A percentile compares a stretch with the other conserved stretches of the same genome.
These are phyloP conservation scores for Tachycineta bicolor DNA, from an alignment of 2,113 vertebrate genomes.

Conservation along the genomic window DNA sequence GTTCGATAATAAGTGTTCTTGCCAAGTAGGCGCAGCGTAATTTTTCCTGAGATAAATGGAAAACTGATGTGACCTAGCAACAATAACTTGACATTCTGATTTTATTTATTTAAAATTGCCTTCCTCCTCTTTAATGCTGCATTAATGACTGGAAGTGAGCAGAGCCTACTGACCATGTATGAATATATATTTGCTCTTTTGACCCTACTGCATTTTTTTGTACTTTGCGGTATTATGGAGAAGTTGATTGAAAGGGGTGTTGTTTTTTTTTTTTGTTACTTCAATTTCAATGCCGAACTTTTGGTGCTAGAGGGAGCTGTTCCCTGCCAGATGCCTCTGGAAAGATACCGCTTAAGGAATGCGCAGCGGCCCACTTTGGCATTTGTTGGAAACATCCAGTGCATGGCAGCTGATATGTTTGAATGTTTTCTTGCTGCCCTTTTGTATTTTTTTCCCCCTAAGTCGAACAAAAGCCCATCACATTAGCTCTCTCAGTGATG, in stretches of 20 bases:
- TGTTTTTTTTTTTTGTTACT: not conserved
- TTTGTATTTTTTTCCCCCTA: not conserved
- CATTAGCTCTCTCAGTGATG: not conserved
- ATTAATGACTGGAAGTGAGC: not conserved
- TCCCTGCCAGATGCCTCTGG: not conserved
- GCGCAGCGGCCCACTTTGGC: not conserved
- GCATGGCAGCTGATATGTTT: not conserved
- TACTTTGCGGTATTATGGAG: not conserved
- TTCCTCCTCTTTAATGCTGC: not conserved
- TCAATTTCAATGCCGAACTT: not conserved
- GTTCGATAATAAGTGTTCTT: not conserved
- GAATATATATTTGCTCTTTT: not conserved
- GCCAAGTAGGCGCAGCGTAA: not conserved
- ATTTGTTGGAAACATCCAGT: not conserved
- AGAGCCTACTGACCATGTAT: not conserved
- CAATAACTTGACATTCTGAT: not conserved
- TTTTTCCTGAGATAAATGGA: not conserved
- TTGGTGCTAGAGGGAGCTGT: conserved; percentile 58
- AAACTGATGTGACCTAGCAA: not conserved
- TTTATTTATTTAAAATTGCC: not conserved
- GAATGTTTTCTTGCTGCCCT: not conserved
- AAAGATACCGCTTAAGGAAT: not conserved
- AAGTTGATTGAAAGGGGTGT: not conserved
- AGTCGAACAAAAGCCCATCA: rapidly evolving
- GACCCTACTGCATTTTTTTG: not conserved